phyloP scores from a whole-genome alignment of 1,140 invertebrate genomes.

The Solenopsis invicta region DNA sequence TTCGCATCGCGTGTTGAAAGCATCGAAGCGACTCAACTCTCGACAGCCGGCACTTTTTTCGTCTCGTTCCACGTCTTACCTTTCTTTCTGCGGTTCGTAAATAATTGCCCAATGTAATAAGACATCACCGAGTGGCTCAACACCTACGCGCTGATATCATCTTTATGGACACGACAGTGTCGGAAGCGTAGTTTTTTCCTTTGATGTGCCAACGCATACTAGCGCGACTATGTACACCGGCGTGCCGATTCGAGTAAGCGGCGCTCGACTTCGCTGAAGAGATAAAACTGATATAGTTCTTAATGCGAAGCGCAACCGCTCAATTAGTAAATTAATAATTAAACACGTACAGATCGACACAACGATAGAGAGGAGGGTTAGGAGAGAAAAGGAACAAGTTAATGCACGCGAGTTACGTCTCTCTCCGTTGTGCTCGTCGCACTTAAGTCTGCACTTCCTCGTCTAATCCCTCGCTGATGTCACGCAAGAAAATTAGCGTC shows the following conservation, averaged over 20 bases:
- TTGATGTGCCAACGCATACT: conserved; percentile 21
- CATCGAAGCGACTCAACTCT: conserved; percentile 7
- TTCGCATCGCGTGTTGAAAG: conserved; percentile 24
- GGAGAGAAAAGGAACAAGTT: not conserved
- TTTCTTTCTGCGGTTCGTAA: conserved; percentile 76
- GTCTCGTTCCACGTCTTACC: conserved; percentile 53
- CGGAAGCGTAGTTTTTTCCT: conserved; percentile 76
- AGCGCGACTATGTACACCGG: not conserved
- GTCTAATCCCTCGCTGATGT: conserved; percentile 65
- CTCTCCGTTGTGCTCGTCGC: conserved; percentile 23
- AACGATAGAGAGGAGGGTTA: not conserved
- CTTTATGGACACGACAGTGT: conserved; percentile 79
- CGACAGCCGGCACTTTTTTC: conserved; percentile 26
- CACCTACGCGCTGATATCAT: conserved; percentile 81
- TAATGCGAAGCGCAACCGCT: not conserved
- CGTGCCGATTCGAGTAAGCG: conserved; percentile 19
- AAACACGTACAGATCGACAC: conserved; percentile 1
- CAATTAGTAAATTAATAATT: conserved; percentile 37
- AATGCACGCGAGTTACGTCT: not conserved
- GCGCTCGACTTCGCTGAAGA: not conserved
- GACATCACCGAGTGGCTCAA: conserved; percentile 79
- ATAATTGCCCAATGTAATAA: conserved; percentile 81
- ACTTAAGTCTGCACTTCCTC: conserved; percentile 16
- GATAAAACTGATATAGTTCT: conserved; percentile 1
- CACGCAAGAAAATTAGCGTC: conserved; percentile 68